A percentile compares a stretch with the other conserved stretches of the same genome.
These are phyloP conservation scores for Eulemur albifrons DNA, from an alignment of 2,797 vertebrate genomes.

Conservation along the genomic window DNA sequence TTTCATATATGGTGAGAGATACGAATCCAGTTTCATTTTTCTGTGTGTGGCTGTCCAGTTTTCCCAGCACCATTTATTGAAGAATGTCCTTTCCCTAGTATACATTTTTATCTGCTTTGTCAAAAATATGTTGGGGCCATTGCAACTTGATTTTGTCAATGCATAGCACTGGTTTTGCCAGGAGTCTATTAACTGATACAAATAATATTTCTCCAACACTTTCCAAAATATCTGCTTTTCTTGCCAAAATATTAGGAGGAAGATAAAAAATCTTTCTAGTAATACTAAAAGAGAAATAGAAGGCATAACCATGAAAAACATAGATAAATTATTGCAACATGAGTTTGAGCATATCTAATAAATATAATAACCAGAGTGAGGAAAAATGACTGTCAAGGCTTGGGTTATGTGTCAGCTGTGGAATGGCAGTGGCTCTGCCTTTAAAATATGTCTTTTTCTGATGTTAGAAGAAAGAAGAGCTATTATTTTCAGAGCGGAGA, in stretches of 20 bases:
- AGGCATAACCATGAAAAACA: not conserved
- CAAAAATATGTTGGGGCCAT: not conserved
- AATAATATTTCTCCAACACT: not conserved
- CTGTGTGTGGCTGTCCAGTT: not conserved
- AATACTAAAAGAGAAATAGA: slow-evolving; percentile 14
- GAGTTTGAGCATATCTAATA: not conserved
- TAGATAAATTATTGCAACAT: not conserved
- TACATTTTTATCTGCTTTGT: not conserved
- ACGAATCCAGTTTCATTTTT: not conserved
- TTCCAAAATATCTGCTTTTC: not conserved
- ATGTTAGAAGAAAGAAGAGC: not conserved
- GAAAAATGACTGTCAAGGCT: not conserved
- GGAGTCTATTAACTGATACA: not conserved
- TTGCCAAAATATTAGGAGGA: not conserved
- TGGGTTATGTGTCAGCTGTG: not conserved
- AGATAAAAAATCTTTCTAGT: not conserved
- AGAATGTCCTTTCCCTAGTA: not conserved
- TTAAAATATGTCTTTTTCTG: not conserved
- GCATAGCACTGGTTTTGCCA: not conserved
- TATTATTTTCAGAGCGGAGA: not conserved
- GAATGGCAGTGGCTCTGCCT: not conserved
- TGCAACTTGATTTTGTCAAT: not conserved
- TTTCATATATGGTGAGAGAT: not conserved
- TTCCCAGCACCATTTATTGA: not conserved
- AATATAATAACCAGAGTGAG: not conserved